Evolutionary conservation across 1,140 invertebrate genomes (phyloP).

Genomic region (Eubasilissa regina): DNA sequence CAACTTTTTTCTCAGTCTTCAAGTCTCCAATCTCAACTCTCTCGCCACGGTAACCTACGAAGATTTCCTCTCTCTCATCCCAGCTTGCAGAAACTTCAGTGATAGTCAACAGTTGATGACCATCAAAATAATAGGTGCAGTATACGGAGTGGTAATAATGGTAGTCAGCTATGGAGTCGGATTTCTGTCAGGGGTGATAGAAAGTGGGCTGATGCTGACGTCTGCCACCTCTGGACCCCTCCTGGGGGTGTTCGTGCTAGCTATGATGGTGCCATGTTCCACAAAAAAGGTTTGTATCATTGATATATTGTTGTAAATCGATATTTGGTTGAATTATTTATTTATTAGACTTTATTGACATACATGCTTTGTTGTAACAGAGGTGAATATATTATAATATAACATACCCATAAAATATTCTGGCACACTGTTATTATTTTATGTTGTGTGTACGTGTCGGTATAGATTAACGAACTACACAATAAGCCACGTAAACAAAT

Average conservation of each 20-base stretch:
- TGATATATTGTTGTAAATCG: not conserved
- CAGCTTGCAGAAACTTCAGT: constrained; percentile 77
- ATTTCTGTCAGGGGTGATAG: constrained; percentile 81
- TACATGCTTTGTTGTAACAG: too few species aligned
- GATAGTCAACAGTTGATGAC: constrained; percentile 81
- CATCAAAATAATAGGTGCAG: constrained; percentile 82
- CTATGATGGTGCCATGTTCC: constrained; percentile 81
- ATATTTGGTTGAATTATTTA: too few species aligned
- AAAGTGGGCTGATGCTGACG: constrained; percentile 83
- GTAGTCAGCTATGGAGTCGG: constrained; percentile 83
- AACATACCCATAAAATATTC: too few species aligned
- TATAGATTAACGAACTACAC: too few species aligned
- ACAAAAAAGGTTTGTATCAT: constrained; percentile 76
- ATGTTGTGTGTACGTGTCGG: too few species aligned
- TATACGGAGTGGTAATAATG: constrained; percentile 81
- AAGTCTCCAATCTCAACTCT: constrained; percentile 90
- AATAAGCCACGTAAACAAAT: too few species aligned
- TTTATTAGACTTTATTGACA: too few species aligned
- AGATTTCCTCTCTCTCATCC: constrained; percentile 85
- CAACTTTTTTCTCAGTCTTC: too few species aligned
- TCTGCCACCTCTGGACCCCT: constrained; percentile 83
- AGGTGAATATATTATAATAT: too few species aligned
- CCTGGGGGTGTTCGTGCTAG: constrained; percentile 79
- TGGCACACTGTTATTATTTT: not conserved
- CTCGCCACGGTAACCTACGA: constrained; percentile 91